These are phyloP conservation scores for Notechis scutatus DNA, from an alignment of 2,113 vertebrate species.

Conservation along the genomic window DNA sequence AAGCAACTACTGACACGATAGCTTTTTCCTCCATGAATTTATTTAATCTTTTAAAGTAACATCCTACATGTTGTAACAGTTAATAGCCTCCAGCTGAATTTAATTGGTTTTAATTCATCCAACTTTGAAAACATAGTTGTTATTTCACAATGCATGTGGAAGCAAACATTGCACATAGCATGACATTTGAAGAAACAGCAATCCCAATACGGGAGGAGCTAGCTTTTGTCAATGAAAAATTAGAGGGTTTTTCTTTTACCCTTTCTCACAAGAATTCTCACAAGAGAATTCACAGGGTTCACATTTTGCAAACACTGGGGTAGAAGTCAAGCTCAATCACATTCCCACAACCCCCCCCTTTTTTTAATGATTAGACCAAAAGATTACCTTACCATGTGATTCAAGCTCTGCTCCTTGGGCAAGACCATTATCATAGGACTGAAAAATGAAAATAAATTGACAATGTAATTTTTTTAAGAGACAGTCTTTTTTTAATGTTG, in stretches of 20 bases:
- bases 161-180: neutral
- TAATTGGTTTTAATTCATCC: neutral
- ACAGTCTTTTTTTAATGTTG: neutral
- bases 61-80: neutral
- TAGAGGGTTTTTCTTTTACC: neutral
- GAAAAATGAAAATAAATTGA: conserved; percentile 52
- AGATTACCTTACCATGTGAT: conserved; percentile 88
- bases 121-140: neutral
- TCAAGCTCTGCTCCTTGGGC: conserved; percentile 93
- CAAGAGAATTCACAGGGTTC: neutral
- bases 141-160: neutral
- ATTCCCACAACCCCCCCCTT: neutral
- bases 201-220: neutral
- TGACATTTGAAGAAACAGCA: neutral
- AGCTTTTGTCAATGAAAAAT: neutral
- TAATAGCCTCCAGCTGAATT: neutral
- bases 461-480: neutral
- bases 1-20: neutral
- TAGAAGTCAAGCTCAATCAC: neutral
- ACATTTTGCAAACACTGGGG: neutral
- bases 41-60: neutral
- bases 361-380: neutral
- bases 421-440: conserved; percentile 96
- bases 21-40: neutral
- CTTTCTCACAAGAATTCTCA: neutral